A percentile compares a stretch with the other conserved stretches of the same genome.
These are phyloP conservation scores for Zosterops pallidus DNA, from an alignment of 2,113 vertebrate genomes.

Conservation along the genomic window DNA sequence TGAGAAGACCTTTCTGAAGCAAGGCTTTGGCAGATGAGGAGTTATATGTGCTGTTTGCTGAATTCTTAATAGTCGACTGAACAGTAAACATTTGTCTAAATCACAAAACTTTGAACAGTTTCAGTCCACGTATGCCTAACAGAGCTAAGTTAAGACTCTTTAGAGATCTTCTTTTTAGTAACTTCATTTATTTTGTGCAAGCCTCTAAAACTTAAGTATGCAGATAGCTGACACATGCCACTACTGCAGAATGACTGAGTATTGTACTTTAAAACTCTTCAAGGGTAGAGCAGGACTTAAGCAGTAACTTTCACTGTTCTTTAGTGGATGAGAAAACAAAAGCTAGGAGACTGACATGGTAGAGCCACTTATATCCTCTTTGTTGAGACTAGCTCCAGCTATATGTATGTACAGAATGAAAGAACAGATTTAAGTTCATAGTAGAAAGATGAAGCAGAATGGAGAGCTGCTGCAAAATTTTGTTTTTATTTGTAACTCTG, in stretches of 20 bases:
- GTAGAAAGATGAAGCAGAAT: neutral
- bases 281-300: neutral
- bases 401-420: neutral
- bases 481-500: neutral
- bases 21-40: neutral
- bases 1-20: neutral
- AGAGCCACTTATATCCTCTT: neutral
- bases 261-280: neutral
- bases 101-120: neutral
- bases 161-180: neutral
- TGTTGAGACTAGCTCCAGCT: neutral
- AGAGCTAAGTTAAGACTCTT: neutral
- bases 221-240: neutral
- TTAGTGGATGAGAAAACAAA: neutral
- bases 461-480: neutral
- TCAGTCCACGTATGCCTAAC: fast-evolving
- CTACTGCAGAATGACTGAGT: neutral
- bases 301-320: neutral
- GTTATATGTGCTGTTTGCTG: neutral
- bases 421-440: neutral
- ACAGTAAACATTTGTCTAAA: neutral
- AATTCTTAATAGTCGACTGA: neutral
- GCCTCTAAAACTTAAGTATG: neutral
- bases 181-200: neutral
- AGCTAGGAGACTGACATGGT: neutral